Evolutionary conservation across 2,797 vertebrate species (phyloP).

Genomic region (Hydrophis major): DNA sequence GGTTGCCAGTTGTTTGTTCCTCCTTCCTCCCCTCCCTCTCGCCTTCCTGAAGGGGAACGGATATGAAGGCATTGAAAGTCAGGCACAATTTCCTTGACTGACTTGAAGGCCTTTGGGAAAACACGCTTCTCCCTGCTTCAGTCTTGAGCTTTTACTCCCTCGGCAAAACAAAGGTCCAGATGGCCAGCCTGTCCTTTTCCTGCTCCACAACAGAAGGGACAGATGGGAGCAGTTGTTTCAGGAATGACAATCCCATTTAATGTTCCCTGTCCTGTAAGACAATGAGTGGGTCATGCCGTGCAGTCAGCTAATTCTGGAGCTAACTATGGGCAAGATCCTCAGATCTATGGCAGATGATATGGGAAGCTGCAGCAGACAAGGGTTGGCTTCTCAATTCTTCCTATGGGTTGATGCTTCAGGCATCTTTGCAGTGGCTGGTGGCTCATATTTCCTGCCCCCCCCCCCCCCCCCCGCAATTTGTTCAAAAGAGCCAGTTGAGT

Average conservation of each 20-base stretch:
- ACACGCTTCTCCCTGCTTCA: constrained; percentile 27
- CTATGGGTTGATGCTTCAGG: background rate
- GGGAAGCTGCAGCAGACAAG: background rate
- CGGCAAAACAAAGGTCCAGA: constrained; percentile 54
- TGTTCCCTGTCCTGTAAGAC: background rate
- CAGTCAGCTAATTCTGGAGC: background rate
- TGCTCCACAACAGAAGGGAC: constrained; percentile 42
- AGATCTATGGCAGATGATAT: background rate
- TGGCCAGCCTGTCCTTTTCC: constrained; percentile 45
- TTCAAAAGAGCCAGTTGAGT: background rate
- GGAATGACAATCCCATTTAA: constrained; percentile 40
- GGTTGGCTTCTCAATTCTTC: background rate
- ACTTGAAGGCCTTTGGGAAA: constrained; percentile 53
- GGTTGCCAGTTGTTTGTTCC: constrained; percentile 63
- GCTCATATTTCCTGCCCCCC: background rate
- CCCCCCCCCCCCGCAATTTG: background rate
- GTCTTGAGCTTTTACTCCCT: constrained; percentile 17
- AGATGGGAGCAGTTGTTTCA: constrained; percentile 32
- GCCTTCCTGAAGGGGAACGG: constrained; percentile 63
- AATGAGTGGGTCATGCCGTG: background rate
- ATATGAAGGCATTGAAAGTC: constrained; percentile 53
- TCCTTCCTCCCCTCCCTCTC: constrained; percentile 50
- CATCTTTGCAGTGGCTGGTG: too few relatives aligned
- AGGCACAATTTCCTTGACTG: constrained; percentile 66
- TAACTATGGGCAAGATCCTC: background rate